A percentile compares a stretch with the other conserved stretches of the same genome.
Conservation (phyloP, 2,888 invertebrate species). For the Pachymerium ferrugineum region DNA sequence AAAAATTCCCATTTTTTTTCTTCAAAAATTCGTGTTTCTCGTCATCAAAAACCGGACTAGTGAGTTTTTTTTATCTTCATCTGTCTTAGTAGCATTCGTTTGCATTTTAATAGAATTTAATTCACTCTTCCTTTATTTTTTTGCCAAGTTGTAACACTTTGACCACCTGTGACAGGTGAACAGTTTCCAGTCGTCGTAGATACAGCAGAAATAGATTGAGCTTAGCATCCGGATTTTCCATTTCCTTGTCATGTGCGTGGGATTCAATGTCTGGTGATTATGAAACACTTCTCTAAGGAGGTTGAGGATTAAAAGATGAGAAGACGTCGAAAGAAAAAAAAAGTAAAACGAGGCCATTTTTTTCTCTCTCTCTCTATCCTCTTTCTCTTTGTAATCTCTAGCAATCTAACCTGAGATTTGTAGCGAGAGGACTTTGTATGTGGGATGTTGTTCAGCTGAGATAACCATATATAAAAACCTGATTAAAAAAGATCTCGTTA, state of each 20-base stretch:
- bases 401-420: constrained; percentile 1
- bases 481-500: neutral
- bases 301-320: too few relatives aligned
- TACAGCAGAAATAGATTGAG: too few relatives aligned
- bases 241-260: too few relatives aligned
- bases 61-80: neutral
- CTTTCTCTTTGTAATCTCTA: neutral
- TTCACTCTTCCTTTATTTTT: too few relatives aligned
- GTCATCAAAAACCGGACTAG: constrained; percentile 13
- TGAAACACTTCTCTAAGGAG: too few relatives aligned
- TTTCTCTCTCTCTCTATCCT: neutral
- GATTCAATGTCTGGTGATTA: too few relatives aligned
- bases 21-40: neutral
- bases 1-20: neutral
- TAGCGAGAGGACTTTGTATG: neutral
- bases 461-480: neutral
- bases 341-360: neutral
- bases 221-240: too few relatives aligned
- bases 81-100: neutral
- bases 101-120: neutral
- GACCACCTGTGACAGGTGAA: too few relatives aligned
- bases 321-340: too few relatives aligned
- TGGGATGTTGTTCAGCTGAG: neutral
- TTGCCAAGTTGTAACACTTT: too few relatives aligned
- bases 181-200: too few relatives aligned